Percentiles rank a stretch among this genome's conserved stretches.
Conservation (phyloP, 1,140 invertebrate genomes). For the Zaprionus taronus region DNA sequence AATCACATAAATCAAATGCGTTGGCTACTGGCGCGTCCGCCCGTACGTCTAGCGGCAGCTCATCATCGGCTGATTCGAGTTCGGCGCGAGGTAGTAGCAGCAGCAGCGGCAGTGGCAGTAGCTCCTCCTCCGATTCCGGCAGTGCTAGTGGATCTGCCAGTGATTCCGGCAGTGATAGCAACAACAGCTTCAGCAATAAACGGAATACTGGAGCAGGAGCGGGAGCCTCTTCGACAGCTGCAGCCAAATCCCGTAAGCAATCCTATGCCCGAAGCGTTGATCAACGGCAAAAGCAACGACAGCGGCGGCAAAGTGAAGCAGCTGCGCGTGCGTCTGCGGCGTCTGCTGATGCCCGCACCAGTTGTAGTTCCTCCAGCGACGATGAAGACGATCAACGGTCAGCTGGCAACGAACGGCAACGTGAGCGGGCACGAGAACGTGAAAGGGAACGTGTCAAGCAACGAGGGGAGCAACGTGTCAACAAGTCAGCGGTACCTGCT, state of each 20-base stretch:
- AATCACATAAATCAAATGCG: constrained; percentile 35
- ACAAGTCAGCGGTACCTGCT: constrained; percentile 74
- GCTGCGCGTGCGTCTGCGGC: constrained; percentile 58
- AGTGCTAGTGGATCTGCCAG: constrained; percentile 57
- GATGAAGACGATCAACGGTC: constrained; percentile 42
- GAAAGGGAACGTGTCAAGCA: constrained; percentile 19
- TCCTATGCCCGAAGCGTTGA: constrained; percentile 70
- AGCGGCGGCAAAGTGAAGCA: constrained; percentile 77
- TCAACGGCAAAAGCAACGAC: constrained; percentile 83
- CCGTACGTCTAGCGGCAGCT: constrained; percentile 74
- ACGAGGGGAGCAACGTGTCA: constrained; percentile 16
- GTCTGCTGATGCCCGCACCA: constrained; percentile 76
- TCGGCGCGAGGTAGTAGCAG: constrained; percentile 58
- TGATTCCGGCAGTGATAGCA: constrained; percentile 66
- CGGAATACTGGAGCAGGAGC: background rate
- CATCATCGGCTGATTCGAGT: constrained; percentile 77
- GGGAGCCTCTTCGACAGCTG: constrained; percentile 9
- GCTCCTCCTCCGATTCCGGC: constrained; percentile 28
- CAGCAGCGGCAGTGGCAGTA: constrained; percentile 29
- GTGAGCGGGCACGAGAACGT: constrained; percentile 11
- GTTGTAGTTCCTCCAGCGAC: constrained; percentile 84
- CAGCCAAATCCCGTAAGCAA: constrained; percentile 57
- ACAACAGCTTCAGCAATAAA: constrained; percentile 23
- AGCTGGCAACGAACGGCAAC: constrained; percentile 7
- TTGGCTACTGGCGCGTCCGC: constrained; percentile 56